These are phyloP conservation scores for Protophormia terraenovae DNA, from an alignment of 2,888 invertebrate species.

Conservation along the genomic window DNA sequence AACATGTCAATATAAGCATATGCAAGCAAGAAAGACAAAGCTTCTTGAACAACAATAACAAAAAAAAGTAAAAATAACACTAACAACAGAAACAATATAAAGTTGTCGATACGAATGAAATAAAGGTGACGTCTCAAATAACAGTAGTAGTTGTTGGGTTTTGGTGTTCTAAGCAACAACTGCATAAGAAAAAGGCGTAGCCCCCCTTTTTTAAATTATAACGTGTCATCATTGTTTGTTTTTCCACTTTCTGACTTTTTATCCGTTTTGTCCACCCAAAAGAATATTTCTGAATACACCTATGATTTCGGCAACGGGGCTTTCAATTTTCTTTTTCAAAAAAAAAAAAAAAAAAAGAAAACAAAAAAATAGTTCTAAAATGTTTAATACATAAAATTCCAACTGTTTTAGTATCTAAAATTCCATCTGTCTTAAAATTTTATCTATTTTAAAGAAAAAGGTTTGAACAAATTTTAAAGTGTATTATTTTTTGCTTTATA, in stretches of 20 bases:
- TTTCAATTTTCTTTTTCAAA: no score
- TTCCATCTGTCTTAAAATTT: no score
- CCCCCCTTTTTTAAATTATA: conserved; percentile 71
- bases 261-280: conserved; percentile 62
- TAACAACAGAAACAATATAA: conserved; percentile 32
- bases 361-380: no score
- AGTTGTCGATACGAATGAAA: conserved; percentile 56
- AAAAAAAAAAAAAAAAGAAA: no score
- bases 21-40: conserved; percentile 57
- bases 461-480: no score
- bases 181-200: conserved; percentile 65
- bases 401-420: no score
- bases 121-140: conserved; percentile 65
- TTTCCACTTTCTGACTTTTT: conserved; percentile 41
- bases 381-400: no score
- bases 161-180: conserved; percentile 52
- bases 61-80: neutral
- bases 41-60: conserved; percentile 41
- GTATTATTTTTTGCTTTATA: no score
- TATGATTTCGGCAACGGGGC: neutral
- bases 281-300: conserved; percentile 11
- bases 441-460: no score
- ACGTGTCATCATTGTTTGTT: conserved; percentile 79
- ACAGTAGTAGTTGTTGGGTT: conserved; percentile 49
- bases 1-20: conserved; percentile 64